Base-by-base conservation (phyloP, 2,113 vertebrate genomes). In the Asarcornis scutulata region DNA sequence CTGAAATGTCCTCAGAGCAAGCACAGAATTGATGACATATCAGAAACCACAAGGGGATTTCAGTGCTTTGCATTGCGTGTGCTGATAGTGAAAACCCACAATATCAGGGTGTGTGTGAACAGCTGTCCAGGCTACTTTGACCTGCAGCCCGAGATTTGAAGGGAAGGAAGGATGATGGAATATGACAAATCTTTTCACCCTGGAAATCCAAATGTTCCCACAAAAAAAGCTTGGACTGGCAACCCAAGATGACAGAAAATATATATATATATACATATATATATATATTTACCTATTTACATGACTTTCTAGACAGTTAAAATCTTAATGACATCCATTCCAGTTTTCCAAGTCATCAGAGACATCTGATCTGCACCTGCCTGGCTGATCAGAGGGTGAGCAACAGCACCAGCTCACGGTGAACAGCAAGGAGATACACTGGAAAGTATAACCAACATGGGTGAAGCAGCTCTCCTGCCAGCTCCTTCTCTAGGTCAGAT, bases 331-430 rank as follows among this genome's bases (percentile, higher is more conserved):
- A 42, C 17, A 9, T 36, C n/a, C 40, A 42, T 82, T 69, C 50
- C 23, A 58, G 63, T 16, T 48, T 83, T 56, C 63, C n/a, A 34
- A 32, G 21, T 44, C 25, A 11, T 22, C n/a, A 44, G 29, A 31
- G 18, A 22, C 25, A 12, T 21, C 48, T 38, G 38, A 12, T 21
- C 48, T 38, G 38, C 38, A 69, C 11, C 83, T 77, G 7, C 66
- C 69, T 77, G 71, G 55, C 42, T 76, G 56, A 59, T 76, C 60
- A 84, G 64, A 63, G 21, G 46, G 63, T 67, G 36, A 99, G 98
- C 52, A 99, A 97, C 40, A 99, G 83, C 69, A 98, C 94, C 66
- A 99, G 89, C 81, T 97, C 97, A 55, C 98, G 98, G 77, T 96
- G 97, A 27, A 75, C 80, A 18, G 98, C 97, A 98, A 66, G 98